Evolutionary conservation across 2,113 vertebrate species (phyloP), one percentile per base, ranked within the genome.

Genomic region (Isichthys henryi): DNA sequence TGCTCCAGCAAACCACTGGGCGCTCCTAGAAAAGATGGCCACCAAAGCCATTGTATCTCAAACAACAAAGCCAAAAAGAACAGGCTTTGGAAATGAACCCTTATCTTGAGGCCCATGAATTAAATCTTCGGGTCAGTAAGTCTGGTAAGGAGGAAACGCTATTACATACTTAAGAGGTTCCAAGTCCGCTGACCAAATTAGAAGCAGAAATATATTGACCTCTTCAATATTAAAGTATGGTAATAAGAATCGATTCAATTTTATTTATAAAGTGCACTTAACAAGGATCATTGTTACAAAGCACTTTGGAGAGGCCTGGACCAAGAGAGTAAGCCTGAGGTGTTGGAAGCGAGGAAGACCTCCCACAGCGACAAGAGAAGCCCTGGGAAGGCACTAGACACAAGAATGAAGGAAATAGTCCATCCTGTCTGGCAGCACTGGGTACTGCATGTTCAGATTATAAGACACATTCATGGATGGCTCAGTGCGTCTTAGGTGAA

Each of bases 31-130:
- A 56, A 83, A 82, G 23, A 82, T 53, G 74, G 35, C 19, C 46
- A 13, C 21, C 88, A 77, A 45, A 77, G 62, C 31, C 27, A 77
- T 74, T 50, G 48, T 49, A 49, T 50, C 27, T 58, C 31, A 39
- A 83, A 89, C 77, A 53, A 83, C 80, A 80, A 83, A 89, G 88
- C 70, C 9, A 3, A 74, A 83, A 66, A 62, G 83, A 80, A 83
- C 35, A 50, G 74, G 31, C 19, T 43, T 53, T 83, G 35, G 10
- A 53, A 43, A 83, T 27, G 8, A 35, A 89, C 21, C 39, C 66
- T 83, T 83, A 35, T 82, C 48, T 89, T 53, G 23, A 89, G 74
- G 21, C 62, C 9, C n/a, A 50, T 70, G 48, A 77, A 88, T 62
- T 88, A 31, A 15, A 70, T 48, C 43, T 88, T 89, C 48, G 5